Evolutionary conservation across 2,888 invertebrate genomes (phyloP).

Genomic region (Stenoptilia bipunctidactyla): DNA sequence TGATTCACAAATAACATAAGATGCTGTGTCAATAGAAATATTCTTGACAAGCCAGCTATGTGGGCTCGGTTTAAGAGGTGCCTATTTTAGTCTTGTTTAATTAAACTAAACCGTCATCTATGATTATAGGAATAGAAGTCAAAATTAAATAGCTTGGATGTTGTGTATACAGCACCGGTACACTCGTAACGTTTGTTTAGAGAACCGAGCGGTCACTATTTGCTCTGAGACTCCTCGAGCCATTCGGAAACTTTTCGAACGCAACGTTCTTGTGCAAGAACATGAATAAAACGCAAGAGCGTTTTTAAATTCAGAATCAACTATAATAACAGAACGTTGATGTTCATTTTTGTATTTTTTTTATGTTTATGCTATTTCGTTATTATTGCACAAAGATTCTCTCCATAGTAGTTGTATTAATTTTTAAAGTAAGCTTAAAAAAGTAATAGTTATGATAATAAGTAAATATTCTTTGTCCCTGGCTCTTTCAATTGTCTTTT

Average conservation of each 20-base stretch:
- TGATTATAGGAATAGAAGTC: background rate
- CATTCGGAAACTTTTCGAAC: conserved; percentile 57
- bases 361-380: too few relatives aligned
- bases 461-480: too few relatives aligned
- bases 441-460: too few relatives aligned
- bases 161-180: conserved; percentile 22
- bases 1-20: conserved; percentile 46
- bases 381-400: too few relatives aligned
- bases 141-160: background rate
- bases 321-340: too few relatives aligned
- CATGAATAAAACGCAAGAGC: background rate
- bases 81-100: conserved; percentile 21
- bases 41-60: conserved; percentile 35
- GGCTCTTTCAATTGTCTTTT: too few relatives aligned
- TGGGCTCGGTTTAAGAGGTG: conserved; percentile 39
- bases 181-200: conserved; percentile 44
- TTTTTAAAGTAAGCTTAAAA: too few relatives aligned
- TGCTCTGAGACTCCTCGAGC: conserved; percentile 48
- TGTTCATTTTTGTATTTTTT: too few relatives aligned
- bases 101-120: background rate
- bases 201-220: conserved; percentile 64
- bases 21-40: conserved; percentile 50
- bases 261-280: conserved; percentile 30
- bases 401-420: too few relatives aligned
- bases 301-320: too few relatives aligned